These are phyloP conservation scores for Pyrrhia umbra DNA, from an alignment of 2,888 invertebrate species.

Conservation along the genomic window DNA sequence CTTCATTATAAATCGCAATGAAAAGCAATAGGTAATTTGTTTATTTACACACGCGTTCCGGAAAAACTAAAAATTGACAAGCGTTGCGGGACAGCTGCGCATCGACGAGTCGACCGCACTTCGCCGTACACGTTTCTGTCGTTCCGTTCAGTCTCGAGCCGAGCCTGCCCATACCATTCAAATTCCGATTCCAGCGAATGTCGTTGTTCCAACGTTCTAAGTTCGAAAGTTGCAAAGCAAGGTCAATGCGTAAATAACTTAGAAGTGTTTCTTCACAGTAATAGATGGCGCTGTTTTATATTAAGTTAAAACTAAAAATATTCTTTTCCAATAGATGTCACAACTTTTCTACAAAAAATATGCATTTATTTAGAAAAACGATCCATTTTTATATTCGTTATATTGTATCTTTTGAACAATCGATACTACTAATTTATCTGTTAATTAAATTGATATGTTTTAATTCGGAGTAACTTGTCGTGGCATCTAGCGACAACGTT, in stretches of 20 bases:
- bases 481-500: slow-evolving; percentile 18
- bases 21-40: slow-evolving; percentile 85
- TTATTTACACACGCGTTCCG: slow-evolving; percentile 89
- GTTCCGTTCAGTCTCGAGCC: slow-evolving; percentile 70
- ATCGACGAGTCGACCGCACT: slow-evolving; percentile 90
- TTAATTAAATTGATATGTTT: no score
- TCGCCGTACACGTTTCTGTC: slow-evolving; percentile 90
- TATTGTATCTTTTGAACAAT: rapidly evolving
- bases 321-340: slow-evolving; percentile 53
- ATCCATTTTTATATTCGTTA: background rate
- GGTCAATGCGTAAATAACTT: slow-evolving; percentile 76
- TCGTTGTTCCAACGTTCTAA: slow-evolving; percentile 82
- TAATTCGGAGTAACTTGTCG: background rate
- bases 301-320: background rate
- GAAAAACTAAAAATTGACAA: slow-evolving; percentile 86
- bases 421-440: background rate
- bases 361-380: rapidly evolving
- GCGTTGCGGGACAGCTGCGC: slow-evolving; percentile 87
- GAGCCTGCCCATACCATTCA: slow-evolving; percentile 80
- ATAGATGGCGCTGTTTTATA: slow-evolving; percentile 73
- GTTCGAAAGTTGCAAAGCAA: slow-evolving; percentile 86
- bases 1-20: slow-evolving; percentile 84
- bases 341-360: background rate
- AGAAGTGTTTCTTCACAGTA: slow-evolving; percentile 46
- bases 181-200: slow-evolving; percentile 81